Base-by-base conservation (phyloP, 2,797 vertebrate species). In the Adelosebastes latens region DNA sequence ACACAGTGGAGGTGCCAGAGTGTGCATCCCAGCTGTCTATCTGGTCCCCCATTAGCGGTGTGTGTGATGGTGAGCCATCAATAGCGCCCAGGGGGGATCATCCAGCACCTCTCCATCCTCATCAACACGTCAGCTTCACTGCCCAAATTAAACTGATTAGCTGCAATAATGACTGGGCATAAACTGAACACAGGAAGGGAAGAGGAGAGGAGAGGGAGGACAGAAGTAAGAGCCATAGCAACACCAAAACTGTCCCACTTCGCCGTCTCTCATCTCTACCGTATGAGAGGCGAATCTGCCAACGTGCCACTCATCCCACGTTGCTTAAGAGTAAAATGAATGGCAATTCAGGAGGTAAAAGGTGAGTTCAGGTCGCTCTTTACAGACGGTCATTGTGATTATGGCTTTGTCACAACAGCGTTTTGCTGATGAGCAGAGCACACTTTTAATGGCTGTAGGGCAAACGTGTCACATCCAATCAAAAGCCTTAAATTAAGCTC, bases 81-180 rank as follows among this genome's bases (percentile, higher is more conserved):
- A 91, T 88, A 67, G 66, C 53, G 66, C 89, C 93, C 85, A n/a
- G 36, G 85, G 90, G 92, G 86, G 77, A 82, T 93, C 85, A 90
- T 93, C 82, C 82, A 90, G 88, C 92, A 93, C 91, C 89, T 95
- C 85, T 92, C 89, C 81, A 87, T 93, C 83, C 92, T 93, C 93
- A 93, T 94, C 93, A 95, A 94, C 94, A 93, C 93, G 79, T 94
- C 89, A 92, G 87, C 87, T 79, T 83, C 87, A 84, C 79, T 75
- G 82, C 62, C 84, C 87, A 93, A 94, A 95, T 95, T 92, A 92
- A 94, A 93, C 87, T 90, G 91, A 94, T 94, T 92, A 90, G 87
- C 88, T 73, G 91, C 89, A 87, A 91, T 89, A 92, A 92, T 88
- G 90, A 91, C 85, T 60, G 79, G 81, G 91, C 88, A 78, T 72